Evolutionary conservation across 2,113 vertebrate species (phyloP).

Genomic region (Melospiza georgiana): DNA sequence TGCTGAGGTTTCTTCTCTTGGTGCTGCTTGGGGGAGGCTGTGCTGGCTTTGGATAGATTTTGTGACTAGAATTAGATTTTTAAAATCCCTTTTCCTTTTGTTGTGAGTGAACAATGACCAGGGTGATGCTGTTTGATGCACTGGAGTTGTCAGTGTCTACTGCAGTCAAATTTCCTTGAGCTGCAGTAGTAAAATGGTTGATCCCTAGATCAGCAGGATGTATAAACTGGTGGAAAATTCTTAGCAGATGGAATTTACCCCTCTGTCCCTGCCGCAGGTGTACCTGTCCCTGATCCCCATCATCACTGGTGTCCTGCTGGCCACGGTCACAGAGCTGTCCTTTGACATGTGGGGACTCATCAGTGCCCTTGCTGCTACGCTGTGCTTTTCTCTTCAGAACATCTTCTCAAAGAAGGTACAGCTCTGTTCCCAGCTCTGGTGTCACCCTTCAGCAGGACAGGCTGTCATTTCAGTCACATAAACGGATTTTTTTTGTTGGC

Average conservation of each 20-base stretch:
- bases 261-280: conserved; percentile 74
- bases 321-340: conserved; percentile 92
- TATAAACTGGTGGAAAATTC: not conserved
- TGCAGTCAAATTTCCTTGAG: not conserved
- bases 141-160: rapidly evolving
- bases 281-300: conserved; percentile 96
- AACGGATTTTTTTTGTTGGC: not conserved
- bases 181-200: rapidly evolving
- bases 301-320: conserved; percentile 94
- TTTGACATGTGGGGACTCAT: conserved; percentile 93
- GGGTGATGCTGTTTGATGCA: not conserved
- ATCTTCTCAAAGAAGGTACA: conserved; percentile 98
- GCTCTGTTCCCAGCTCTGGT: rapidly evolving
- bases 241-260: not conserved
- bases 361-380: conserved; percentile 93
- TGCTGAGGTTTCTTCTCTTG: not conserved
- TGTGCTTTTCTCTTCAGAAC: conserved; percentile 98
- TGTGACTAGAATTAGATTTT: not conserved
- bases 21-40: not conserved
- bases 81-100: not conserved
- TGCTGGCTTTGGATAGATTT: not conserved
- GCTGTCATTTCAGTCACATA: rapidly evolving
- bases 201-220: not conserved
- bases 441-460: not conserved
- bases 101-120: rapidly evolving